phyloP scores from a whole-genome alignment of 1,140 invertebrate genomes.

The Drosophila insularis region DNA sequence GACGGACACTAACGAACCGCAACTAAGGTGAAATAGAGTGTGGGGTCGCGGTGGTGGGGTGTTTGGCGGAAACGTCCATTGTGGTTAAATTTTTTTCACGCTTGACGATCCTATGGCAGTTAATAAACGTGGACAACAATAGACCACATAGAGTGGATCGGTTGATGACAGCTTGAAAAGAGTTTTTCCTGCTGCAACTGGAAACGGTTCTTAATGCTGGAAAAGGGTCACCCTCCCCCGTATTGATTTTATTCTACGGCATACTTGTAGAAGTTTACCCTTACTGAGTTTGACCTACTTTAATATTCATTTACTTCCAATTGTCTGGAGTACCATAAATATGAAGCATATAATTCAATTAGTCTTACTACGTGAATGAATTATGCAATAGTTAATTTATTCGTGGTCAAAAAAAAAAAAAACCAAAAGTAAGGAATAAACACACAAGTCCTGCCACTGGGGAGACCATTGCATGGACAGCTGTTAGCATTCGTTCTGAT shows the following conservation, averaged over 20 bases:
- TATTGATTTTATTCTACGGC: neutral
- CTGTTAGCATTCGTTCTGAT: neutral
- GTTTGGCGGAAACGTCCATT: slow-evolving; percentile 28
- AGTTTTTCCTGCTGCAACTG: slow-evolving; percentile 19
- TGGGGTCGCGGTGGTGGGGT: slow-evolving; percentile 41
- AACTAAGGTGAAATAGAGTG: slow-evolving; percentile 19
- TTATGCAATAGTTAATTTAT: slow-evolving; percentile 62
- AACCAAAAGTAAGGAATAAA: neutral
- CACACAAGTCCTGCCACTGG: slow-evolving; percentile 5
- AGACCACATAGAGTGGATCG: slow-evolving; percentile 19
- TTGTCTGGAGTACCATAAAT: slow-evolving; percentile 46
- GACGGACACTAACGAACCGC: slow-evolving; percentile 43
- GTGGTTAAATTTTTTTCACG: slow-evolving; percentile 37
- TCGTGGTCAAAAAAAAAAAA: slow-evolving; percentile 20
- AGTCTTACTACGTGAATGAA: slow-evolving; percentile 42
- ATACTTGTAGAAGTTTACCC: neutral
- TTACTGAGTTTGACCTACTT: neutral
- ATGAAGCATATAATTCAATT: slow-evolving; percentile 61
- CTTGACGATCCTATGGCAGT: slow-evolving; percentile 41
- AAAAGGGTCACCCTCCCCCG: neutral
- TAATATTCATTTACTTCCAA: slow-evolving; percentile 38
- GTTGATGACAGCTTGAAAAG: slow-evolving; percentile 52
- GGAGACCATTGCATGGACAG: neutral
- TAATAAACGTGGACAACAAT: slow-evolving; percentile 63
- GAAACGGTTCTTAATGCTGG: neutral